Conservation (phyloP, 2,888 invertebrate genomes). For the Ochropacha duplaris region DNA sequence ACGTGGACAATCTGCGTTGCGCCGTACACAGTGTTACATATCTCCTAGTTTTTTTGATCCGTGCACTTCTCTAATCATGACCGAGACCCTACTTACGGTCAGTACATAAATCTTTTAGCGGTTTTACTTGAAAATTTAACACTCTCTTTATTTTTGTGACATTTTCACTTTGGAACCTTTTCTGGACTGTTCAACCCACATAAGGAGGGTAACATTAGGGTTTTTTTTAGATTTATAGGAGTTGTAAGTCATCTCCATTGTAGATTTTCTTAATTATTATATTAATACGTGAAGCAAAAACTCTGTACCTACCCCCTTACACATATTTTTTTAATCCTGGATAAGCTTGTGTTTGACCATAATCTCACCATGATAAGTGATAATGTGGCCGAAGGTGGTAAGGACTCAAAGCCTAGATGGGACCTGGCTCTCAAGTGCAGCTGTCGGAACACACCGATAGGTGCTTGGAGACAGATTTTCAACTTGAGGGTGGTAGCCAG, state of each 20-base stretch:
- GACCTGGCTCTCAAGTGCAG: too few species aligned
- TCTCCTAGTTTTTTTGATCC: not conserved
- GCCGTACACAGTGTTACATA: not conserved
- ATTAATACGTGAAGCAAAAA: too few species aligned
- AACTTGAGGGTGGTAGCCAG: too few species aligned
- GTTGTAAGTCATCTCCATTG: not conserved
- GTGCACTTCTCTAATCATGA: not conserved
- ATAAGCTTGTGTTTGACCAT: too few species aligned
- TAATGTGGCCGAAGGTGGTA: too few species aligned
- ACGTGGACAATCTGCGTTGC: too few species aligned
- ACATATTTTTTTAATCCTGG: too few species aligned
- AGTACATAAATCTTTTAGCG: not conserved
- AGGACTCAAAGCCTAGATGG: too few species aligned
- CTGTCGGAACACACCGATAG: too few species aligned
- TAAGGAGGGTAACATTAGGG: not conserved
- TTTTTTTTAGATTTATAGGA: not conserved
- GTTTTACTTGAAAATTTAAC: conserved; percentile 1
- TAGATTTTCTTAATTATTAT: not conserved
- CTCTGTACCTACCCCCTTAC: too few species aligned
- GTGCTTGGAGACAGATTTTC: too few species aligned
- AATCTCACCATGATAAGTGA: too few species aligned
- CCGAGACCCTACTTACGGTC: not conserved
- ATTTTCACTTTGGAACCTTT: not conserved
- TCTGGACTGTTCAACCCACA: not conserved
- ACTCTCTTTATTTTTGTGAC: not conserved